phyloP scores from a whole-genome alignment of 1,140 invertebrate species.

The Drosophila equinoxialis region DNA sequence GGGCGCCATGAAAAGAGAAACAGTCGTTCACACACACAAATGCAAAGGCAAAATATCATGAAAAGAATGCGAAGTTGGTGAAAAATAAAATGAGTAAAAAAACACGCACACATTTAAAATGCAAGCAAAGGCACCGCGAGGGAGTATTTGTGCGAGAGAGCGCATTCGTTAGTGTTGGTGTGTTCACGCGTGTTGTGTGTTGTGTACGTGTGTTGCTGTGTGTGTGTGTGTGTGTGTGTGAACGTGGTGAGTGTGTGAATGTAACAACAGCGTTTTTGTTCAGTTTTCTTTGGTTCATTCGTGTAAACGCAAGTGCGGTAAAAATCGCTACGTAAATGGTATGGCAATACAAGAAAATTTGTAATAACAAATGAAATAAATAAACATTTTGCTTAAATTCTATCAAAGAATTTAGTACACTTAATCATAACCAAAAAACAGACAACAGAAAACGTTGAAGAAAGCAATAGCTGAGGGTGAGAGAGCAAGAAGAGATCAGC shows the following conservation, averaged over 20 bases:
- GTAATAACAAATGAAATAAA: constrained; percentile 7
- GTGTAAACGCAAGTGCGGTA: constrained; percentile 64
- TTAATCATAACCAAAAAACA: neutral
- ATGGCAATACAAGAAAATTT: neutral
- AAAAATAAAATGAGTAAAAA: constrained; percentile 38
- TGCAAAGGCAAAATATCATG: constrained; percentile 12
- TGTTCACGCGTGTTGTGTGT: neutral
- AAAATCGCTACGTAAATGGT: constrained; percentile 30
- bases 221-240: constrained; percentile 37
- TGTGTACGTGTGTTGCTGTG: constrained; percentile 8
- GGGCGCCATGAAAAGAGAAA: constrained; percentile 67
- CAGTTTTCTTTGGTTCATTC: constrained; percentile 71
- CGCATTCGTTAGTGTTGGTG: constrained; percentile 21
- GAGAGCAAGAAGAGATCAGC: constrained; percentile 30
- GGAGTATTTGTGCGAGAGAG: constrained; percentile 18
- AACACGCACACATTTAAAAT: constrained; percentile 33
- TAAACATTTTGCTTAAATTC: neutral
- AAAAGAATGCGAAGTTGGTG: constrained; percentile 30
- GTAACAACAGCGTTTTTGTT: constrained; percentile 60
- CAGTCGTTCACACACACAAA: constrained; percentile 51
- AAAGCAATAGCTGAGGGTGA: constrained; percentile 35
- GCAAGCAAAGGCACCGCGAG: constrained; percentile 21
- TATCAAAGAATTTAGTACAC: neutral
- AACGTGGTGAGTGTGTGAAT: constrained; percentile 38
- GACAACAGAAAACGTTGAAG: constrained; percentile 40